Percentiles rank a stretch among this genome's conserved stretches.
These are phyloP conservation scores for Heliconius aoede DNA, from an alignment of 2,888 invertebrate species.

Conservation along the genomic window DNA sequence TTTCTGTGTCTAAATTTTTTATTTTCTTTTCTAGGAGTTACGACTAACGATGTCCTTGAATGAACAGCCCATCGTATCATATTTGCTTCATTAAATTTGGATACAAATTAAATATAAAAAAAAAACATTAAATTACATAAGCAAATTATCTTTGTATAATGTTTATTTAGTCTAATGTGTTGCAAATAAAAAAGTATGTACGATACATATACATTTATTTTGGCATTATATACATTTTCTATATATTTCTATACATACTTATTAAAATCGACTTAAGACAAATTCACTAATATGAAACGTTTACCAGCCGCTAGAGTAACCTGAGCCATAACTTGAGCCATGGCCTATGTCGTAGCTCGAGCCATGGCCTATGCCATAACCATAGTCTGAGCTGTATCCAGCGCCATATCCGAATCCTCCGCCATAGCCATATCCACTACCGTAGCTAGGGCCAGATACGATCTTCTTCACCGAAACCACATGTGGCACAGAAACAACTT, in stretches of 20 bases:
- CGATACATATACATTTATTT: slow-evolving; percentile 5
- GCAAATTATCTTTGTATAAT: background rate
- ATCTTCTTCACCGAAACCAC: slow-evolving; percentile 66
- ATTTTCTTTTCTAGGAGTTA: too few relatives aligned
- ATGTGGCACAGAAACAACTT: slow-evolving; percentile 62
- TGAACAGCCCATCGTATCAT: background rate
- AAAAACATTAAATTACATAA: background rate
- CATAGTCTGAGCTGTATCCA: slow-evolving; percentile 40
- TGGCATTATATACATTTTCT: slow-evolving; percentile 10
- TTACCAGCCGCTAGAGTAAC: slow-evolving; percentile 13
- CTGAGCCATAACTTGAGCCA: slow-evolving; percentile 9
- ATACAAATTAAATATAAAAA: background rate
- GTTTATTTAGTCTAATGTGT: background rate
- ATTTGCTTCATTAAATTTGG: background rate
- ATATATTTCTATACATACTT: background rate
- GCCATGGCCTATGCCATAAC: slow-evolving; percentile 44
- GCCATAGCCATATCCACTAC: slow-evolving; percentile 49
- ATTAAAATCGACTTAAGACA: background rate
- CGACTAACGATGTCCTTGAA: background rate
- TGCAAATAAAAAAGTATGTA: background rate
- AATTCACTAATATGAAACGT: slow-evolving; percentile 6
- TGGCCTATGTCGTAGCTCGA: slow-evolving; percentile 35
- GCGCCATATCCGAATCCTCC: slow-evolving; percentile 45
- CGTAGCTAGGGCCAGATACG: slow-evolving; percentile 55
- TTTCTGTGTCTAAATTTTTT: too few relatives aligned